phyloP scores from a whole-genome alignment of 2,113 vertebrate species.

The Struthio camelus region DNA sequence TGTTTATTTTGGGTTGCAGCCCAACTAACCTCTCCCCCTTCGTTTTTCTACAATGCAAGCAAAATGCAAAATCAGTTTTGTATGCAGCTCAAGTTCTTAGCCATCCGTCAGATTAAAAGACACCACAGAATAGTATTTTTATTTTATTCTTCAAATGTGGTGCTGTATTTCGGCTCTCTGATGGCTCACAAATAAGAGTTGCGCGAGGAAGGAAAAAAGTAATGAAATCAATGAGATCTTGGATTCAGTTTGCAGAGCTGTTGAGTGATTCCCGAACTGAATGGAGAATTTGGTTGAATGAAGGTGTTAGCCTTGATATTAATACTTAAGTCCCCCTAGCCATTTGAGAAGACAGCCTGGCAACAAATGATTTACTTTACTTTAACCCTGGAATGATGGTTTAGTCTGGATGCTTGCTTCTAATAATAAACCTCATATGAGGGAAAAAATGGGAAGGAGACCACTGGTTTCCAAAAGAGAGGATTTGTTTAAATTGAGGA shows the following conservation, averaged over 20 bases:
- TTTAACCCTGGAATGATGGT: background rate
- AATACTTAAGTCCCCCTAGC: background rate
- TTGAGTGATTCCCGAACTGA: conserved; percentile 5
- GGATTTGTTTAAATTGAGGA: conserved; percentile 14
- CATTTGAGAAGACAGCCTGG: background rate
- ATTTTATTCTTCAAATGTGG: background rate
- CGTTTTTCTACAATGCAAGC: background rate
- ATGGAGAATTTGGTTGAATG: background rate
- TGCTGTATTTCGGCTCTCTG: background rate
- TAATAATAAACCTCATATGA: background rate
- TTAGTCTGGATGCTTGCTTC: background rate
- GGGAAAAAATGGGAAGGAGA: conserved; percentile 11
- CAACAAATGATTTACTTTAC: conserved; percentile 6
- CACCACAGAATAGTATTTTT: background rate
- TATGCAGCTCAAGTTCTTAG: conserved; percentile 24
- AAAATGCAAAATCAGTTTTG: conserved; percentile 36
- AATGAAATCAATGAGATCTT: background rate
- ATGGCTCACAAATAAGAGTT: background rate
- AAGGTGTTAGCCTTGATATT: conserved; percentile 40
- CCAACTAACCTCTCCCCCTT: background rate
- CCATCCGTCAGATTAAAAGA: background rate
- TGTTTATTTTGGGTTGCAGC: conserved; percentile 27
- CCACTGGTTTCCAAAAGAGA: background rate
- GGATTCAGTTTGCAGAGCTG: background rate
- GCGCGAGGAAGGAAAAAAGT: background rate